These are phyloP conservation scores for Oryzias javanicus DNA, from an alignment of 2,113 vertebrate genomes.

Conservation along the genomic window DNA sequence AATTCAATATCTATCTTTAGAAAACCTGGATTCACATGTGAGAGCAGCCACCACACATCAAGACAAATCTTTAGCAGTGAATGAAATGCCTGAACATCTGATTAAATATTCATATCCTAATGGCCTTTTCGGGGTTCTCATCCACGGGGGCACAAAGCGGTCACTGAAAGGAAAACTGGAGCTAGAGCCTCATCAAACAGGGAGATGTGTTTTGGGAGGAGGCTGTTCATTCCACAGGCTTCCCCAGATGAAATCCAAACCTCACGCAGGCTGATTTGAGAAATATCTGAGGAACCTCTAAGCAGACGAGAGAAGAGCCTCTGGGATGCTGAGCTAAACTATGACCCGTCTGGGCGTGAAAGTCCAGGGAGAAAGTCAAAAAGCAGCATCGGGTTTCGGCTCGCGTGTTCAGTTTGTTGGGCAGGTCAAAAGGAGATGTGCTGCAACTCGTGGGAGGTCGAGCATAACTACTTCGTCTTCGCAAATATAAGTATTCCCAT, in stretches of 20 bases:
- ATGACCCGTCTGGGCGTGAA: constrained; percentile 60
- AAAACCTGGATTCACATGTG: not conserved
- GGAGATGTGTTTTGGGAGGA: not conserved
- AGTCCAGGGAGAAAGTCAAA: constrained; percentile 52
- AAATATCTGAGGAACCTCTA: constrained; percentile 33
- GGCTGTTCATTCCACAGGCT: not conserved
- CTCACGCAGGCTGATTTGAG: constrained; percentile 20
- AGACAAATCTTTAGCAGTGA: not conserved
- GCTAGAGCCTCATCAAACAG: not conserved
- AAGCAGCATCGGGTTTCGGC: constrained; percentile 48
- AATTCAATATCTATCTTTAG: not conserved
- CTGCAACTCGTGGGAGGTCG: constrained; percentile 52
- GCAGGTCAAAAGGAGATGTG: constrained; percentile 39
- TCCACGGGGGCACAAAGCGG: not conserved
- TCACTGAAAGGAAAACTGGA: not conserved
- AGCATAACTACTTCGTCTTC: constrained; percentile 26
- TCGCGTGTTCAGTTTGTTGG: constrained; percentile 25
- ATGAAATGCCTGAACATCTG: not conserved
- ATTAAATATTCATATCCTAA: not conserved
- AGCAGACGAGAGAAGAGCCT: constrained; percentile 30
- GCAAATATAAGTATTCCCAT: constrained; percentile 38
- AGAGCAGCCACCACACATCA: not conserved
- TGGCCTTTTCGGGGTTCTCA: not conserved
- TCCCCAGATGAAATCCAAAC: constrained; percentile 10
- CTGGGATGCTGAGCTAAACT: constrained; percentile 41